phyloP scores from a whole-genome alignment of 1,140 invertebrate species.

The Pseudomyrmex dendroicus region DNA sequence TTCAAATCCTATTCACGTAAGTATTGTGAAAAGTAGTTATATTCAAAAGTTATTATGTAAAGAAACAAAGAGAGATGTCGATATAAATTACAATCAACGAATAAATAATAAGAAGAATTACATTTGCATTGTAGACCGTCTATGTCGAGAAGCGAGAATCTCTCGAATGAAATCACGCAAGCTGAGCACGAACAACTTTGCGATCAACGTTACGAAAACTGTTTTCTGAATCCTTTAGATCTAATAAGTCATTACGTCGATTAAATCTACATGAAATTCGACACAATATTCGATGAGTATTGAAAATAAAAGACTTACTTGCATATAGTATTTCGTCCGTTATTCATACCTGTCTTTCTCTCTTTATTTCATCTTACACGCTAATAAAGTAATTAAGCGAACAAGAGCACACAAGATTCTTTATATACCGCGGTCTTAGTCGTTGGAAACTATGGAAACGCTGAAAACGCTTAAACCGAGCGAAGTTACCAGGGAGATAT shows the following conservation, averaged over 20 bases:
- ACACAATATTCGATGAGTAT: no score
- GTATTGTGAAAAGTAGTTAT: slow-evolving; percentile 51
- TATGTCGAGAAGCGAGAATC: slow-evolving; percentile 78
- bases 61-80: not conserved
- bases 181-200: slow-evolving; percentile 83
- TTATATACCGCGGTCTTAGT: no score
- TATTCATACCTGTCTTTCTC: no score
- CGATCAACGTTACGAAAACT: slow-evolving; percentile 76
- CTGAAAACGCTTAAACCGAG: no score
- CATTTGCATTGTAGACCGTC: slow-evolving; percentile 81
- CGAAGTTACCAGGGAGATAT: no score
- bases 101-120: slow-evolving; percentile 7
- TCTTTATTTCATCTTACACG: no score
- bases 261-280: no score
- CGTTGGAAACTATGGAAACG: no score
- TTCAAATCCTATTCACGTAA: slow-evolving; percentile 84
- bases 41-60: not conserved
- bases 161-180: slow-evolving; percentile 77
- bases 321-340: no score
- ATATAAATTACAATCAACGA: not conserved
- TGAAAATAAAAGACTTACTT: no score
- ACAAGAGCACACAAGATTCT: no score
- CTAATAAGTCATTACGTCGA: slow-evolving; percentile 72
- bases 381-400: no score
- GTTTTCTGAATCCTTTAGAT: slow-evolving; percentile 82